phyloP scores from a whole-genome alignment of 2,113 vertebrate species.

The Pithys albifrons region DNA sequence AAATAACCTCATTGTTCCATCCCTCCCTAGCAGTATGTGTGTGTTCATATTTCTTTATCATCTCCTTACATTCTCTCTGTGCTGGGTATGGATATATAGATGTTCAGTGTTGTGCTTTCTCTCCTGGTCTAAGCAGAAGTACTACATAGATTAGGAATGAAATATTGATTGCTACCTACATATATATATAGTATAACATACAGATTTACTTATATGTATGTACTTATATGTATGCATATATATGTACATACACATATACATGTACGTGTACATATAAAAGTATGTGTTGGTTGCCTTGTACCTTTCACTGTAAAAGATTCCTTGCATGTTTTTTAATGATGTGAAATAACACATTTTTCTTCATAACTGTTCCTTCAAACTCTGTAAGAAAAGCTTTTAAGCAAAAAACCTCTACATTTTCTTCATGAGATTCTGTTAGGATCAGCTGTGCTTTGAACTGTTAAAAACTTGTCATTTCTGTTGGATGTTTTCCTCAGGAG shows the following conservation, averaged over 20 bases:
- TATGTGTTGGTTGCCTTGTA: background rate
- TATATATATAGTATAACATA: background rate
- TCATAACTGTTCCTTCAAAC: background rate
- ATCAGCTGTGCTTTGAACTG: constrained; percentile 49
- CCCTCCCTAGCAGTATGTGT: background rate
- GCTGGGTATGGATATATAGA: background rate
- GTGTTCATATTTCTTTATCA: background rate
- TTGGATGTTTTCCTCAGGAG: constrained; percentile 11
- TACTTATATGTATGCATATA: background rate
- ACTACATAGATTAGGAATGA: background rate
- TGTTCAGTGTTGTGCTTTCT: background rate
- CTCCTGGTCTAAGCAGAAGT: background rate
- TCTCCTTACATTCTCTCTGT: background rate
- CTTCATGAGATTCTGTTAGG: constrained; percentile 14
- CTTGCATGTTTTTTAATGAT: background rate
- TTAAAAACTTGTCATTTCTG: constrained; percentile 24
- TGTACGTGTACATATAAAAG: background rate
- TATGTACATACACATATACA: background rate
- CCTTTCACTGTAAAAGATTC: background rate
- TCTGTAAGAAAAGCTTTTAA: background rate
- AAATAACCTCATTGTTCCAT: background rate
- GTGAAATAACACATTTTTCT: background rate
- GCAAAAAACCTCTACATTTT: background rate
- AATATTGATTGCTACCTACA: background rate
- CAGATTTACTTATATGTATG: background rate